A percentile compares a stretch with the other conserved stretches of the same genome.
These are phyloP conservation scores for Thumatha senex DNA, from an alignment of 2,888 invertebrate species.

Conservation along the genomic window DNA sequence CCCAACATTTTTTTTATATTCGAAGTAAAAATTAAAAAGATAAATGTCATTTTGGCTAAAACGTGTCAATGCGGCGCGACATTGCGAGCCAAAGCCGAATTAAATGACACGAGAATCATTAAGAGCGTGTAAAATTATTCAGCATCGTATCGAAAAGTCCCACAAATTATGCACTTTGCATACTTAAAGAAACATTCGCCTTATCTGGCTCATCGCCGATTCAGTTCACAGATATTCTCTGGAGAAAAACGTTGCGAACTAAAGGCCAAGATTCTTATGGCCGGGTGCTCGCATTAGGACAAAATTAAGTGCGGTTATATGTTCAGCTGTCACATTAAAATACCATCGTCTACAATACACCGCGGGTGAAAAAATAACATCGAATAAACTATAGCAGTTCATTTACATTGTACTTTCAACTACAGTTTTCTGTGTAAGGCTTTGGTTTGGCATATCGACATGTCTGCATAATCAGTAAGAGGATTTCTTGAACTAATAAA, in stretches of 20 bases:
- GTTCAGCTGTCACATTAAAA: conserved; percentile 80
- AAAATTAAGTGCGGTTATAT: conserved; percentile 82
- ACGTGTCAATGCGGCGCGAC: conserved; percentile 59
- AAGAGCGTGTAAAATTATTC: conserved; percentile 82
- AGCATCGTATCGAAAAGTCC: conserved; percentile 69
- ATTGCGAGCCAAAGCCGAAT: conserved; percentile 48
- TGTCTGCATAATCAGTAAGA: no score
- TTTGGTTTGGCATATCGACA: no score
- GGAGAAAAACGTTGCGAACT: conserved; percentile 65
- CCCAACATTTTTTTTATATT: conserved; percentile 12
- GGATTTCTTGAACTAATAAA: no score
- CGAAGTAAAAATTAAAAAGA: conserved; percentile 29
- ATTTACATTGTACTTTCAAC: conserved; percentile 55
- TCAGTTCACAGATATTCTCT: conserved; percentile 70
- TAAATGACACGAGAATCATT: conserved; percentile 74
- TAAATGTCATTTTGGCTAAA: conserved; percentile 51
- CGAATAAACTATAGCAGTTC: conserved; percentile 60
- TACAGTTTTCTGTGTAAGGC: conserved; percentile 38
- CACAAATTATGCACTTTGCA: conserved; percentile 80
- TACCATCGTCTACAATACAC: conserved; percentile 71
- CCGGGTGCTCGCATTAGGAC: conserved; percentile 73
- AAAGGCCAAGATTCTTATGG: conserved; percentile 64
- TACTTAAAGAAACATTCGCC: conserved; percentile 78
- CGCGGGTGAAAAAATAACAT: conserved; percentile 62
- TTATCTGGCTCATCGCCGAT: conserved; percentile 79